Evolutionary conservation across 92 coral and sea anemone genomes (phyloP), one percentile per base, ranked within the genome.

Genomic region (Palythoa caribaeorum): DNA sequence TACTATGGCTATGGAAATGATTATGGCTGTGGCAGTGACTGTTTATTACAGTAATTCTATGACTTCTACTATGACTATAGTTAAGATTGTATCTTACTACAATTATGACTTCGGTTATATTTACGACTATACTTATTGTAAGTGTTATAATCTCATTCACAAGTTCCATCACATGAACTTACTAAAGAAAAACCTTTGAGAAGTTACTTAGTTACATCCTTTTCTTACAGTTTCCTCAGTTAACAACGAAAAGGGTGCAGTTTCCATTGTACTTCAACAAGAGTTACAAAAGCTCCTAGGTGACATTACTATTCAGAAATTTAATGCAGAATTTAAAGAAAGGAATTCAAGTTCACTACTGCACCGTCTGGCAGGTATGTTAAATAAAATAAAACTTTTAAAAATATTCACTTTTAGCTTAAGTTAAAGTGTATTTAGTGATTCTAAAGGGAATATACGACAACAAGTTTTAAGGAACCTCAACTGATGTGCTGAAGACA

Each of bases 331-430:
- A 52, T 91, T 92, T 89, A 78, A 90, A 44, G 93, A 91, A 74
- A 85, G 88, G 74, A 88, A 93, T 84, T 88, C 90, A 21, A 65
- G 76, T 71, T 97, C 98, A 28, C 80, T 97, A 60, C 93, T 91
- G 36, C 94, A 92, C 65, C 94, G 96, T 79, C 92, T 97, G 83
- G 95, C 98, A 94, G 99, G 99, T 97, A 78, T 73, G 95, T 65
- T n/a, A 39, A 51, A 11, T 16, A 5, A 3, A 4, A 6, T 4
- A 44, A 44, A 44, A 44, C 5, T 2, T 5, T 44, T 44, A 44
- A 44, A 44, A 44, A 44, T 0, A 44, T 7, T 44, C 6, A 44
- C 48, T 44, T 40, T 44, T 44, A 44, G 50, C 6, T 44, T 44
- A 8, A 44, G 6, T 5, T 40, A 2, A 40, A 44, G 50, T 44